Percentiles rank a stretch among this genome's conserved stretches.
These are phyloP conservation scores for Sylvia borin DNA, from an alignment of 2,797 vertebrate genomes.

Conservation along the genomic window DNA sequence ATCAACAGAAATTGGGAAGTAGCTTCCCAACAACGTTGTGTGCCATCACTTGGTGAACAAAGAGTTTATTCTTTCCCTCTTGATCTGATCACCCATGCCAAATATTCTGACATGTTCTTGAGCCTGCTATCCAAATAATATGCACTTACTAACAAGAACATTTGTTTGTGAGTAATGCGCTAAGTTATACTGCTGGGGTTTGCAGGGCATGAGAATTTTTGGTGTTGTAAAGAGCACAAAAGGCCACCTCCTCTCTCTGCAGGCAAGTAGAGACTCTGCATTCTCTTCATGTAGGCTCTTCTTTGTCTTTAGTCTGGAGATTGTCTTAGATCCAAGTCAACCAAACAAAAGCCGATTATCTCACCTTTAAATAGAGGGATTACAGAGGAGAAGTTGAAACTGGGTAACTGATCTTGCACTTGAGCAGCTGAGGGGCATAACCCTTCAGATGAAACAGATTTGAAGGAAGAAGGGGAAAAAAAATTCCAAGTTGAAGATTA, in stretches of 20 bases:
- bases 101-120: conserved; percentile 22
- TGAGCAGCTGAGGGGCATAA: background rate
- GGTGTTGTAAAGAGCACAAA: conserved; percentile 57
- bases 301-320: conserved; percentile 68
- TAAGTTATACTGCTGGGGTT: conserved; percentile 45
- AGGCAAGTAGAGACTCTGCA: conserved; percentile 18
- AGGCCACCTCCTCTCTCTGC: conserved; percentile 45
- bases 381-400: conserved; percentile 19
- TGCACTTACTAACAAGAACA: conserved; percentile 44
- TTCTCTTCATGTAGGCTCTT: conserved; percentile 27
- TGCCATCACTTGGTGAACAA: conserved; percentile 15
- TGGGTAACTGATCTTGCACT: background rate
- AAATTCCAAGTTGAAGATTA: background rate
- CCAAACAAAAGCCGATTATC: conserved; percentile 75
- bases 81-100: conserved; percentile 30
- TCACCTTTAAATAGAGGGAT: conserved; percentile 76
- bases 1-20: background rate
- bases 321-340: conserved; percentile 73
- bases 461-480: background rate
- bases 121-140: conserved; percentile 40
- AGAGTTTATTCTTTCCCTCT: conserved; percentile 37
- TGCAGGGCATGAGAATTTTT: conserved; percentile 76
- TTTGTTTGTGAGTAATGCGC: conserved; percentile 66
- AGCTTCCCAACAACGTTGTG: background rate
- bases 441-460: conserved; percentile 22